Conservation (phyloP, 2,113 vertebrate species). For the Numida meleagris region DNA sequence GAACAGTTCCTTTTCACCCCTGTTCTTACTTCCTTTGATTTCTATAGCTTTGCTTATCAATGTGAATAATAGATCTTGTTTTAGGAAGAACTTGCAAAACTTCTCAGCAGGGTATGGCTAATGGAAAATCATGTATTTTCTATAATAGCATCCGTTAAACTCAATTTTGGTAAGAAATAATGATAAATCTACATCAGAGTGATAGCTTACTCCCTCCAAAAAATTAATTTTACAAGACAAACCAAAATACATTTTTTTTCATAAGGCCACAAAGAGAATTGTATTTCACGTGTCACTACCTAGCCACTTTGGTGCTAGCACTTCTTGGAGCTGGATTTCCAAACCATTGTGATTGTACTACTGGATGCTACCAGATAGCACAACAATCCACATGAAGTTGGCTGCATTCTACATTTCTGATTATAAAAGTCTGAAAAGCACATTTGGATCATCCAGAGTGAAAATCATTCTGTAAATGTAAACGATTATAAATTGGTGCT, state of each 20-base stretch:
- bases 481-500: not conserved
- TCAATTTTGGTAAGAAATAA: not conserved
- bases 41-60: not conserved
- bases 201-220: not conserved
- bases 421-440: not conserved
- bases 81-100: not conserved
- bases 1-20: not conserved
- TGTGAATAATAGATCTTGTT: not conserved
- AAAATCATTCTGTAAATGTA: not conserved
- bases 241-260: not conserved
- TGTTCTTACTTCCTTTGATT: not conserved
- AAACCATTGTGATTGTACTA: not conserved
- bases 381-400: not conserved
- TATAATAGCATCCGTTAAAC: not conserved
- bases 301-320: not conserved
- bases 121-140: not conserved
- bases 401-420: not conserved
- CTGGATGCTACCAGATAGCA: not conserved
- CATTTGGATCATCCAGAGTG: not conserved
- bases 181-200: not conserved
- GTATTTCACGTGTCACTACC: not conserved
- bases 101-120: not conserved
- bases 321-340: not conserved
- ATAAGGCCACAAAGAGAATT: not conserved
- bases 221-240: not conserved